Conservation (phyloP, 2,797 vertebrate species). For the Luscinia luscinia region DNA sequence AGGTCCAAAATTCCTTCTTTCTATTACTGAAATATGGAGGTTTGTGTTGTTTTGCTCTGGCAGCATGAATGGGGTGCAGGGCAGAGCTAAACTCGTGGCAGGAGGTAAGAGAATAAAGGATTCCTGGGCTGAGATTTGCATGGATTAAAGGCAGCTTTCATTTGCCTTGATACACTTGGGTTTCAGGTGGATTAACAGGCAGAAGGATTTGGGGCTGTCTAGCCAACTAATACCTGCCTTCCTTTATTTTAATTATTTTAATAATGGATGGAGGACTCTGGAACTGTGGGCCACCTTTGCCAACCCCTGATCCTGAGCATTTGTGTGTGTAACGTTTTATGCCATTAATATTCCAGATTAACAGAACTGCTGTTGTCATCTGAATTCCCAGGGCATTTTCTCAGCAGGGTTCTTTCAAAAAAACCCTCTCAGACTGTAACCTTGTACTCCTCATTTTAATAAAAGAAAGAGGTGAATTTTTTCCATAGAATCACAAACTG, state of each 20-base stretch:
- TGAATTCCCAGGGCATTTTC: neutral
- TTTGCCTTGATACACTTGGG: conserved; percentile 34
- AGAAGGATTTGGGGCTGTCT: conserved; percentile 39
- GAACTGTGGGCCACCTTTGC: neutral
- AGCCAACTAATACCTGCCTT: conserved; percentile 38
- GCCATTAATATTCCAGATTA: fast-evolving
- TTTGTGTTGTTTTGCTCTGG: neutral
- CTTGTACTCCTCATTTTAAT: neutral
- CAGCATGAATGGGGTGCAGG: neutral
- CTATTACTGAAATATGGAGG: fast-evolving
- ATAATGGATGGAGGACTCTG: neutral
- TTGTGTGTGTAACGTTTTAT: neutral
- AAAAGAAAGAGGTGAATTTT: neutral
- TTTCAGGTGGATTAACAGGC: conserved; percentile 44
- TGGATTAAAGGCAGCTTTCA: conserved; percentile 59
- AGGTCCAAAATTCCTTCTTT: neutral
- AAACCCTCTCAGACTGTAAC: neutral
- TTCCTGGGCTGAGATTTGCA: conserved; percentile 23
- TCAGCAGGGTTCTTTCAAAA: neutral
- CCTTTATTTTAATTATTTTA: conserved; percentile 18
- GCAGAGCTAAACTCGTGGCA: neutral
- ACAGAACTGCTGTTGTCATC: neutral
- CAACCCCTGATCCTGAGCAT: neutral
- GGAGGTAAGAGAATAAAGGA: conserved; percentile 35
- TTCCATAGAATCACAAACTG: neutral